These are phyloP conservation scores for Drosophila mettleri DNA, from an alignment of 2,888 invertebrate genomes.

Conservation along the genomic window DNA sequence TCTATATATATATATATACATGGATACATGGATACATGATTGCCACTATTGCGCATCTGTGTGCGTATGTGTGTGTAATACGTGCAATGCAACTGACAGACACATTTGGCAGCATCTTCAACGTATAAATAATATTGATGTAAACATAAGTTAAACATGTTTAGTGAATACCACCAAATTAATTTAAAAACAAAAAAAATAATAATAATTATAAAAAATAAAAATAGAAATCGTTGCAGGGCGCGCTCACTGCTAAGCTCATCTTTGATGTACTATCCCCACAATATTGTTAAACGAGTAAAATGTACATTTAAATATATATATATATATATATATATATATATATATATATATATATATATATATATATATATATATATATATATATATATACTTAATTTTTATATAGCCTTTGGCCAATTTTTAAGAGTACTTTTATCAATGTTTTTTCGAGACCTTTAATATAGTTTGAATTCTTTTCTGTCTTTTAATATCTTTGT, in stretches of 20 bases:
- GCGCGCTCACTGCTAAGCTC: constrained; percentile 28
- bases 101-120: constrained; percentile 5
- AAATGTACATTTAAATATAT: constrained; percentile 25
- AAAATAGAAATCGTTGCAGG: constrained; percentile 22
- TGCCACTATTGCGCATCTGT: constrained; percentile 6
- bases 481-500: constrained; percentile 13
- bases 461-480: constrained; percentile 18
- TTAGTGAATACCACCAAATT: constrained; percentile 49
- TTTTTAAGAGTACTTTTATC: constrained; percentile 31
- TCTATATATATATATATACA: constrained; percentile 8
- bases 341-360: constrained; percentile 23
- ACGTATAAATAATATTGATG: constrained; percentile 21
- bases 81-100: not conserved
- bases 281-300: constrained; percentile 17
- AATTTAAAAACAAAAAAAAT: constrained; percentile 8
- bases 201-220: not conserved
- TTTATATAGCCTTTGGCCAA: constrained; percentile 40
- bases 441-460: constrained; percentile 31
- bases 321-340: constrained; percentile 22
- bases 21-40: constrained; percentile 3
- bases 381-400: constrained; percentile 24
- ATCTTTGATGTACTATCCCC: constrained; percentile 16
- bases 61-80: not conserved
- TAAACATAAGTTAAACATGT: constrained; percentile 16
- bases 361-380: constrained; percentile 23